phyloP scores from a whole-genome alignment of 1,140 invertebrate species.

The Aradophagus sp. region DNA sequence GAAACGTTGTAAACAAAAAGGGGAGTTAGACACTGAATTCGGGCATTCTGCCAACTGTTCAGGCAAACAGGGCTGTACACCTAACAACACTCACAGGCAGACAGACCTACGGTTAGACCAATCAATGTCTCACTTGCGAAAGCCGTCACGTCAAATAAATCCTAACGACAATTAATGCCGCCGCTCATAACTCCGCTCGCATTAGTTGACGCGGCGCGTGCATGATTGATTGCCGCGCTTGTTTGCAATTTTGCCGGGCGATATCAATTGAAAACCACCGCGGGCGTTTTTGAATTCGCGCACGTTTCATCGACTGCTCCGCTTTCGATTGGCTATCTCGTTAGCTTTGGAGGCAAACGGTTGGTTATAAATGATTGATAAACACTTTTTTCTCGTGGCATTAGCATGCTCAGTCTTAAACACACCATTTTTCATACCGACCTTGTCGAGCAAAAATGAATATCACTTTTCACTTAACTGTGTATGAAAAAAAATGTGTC shows the following conservation, averaged over 20 bases:
- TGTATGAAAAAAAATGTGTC: too few relatives aligned
- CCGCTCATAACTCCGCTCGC: conserved; percentile 28
- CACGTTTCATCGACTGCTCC: too few relatives aligned
- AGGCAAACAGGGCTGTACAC: conserved; percentile 71
- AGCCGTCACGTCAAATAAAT: conserved; percentile 65
- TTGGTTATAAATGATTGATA: too few relatives aligned
- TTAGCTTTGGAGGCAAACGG: too few relatives aligned
- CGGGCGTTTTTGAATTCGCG: too few relatives aligned
- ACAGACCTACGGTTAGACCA: conserved; percentile 72
- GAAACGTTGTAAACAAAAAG: conserved; percentile 35
- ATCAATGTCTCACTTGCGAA: conserved; percentile 68
- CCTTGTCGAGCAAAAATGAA: too few relatives aligned
- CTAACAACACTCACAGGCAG: conserved; percentile 72
- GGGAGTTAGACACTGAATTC: conserved; percentile 65
- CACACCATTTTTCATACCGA: too few relatives aligned
- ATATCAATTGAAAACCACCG: too few relatives aligned
- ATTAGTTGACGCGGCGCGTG: conserved; percentile 28
- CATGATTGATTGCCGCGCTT: conserved; percentile 18
- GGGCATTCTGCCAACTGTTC: conserved; percentile 69
- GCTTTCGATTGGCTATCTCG: too few relatives aligned
- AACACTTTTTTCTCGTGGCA: too few relatives aligned
- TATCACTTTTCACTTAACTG: too few relatives aligned
- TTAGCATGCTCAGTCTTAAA: too few relatives aligned
- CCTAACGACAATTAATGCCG: conserved; percentile 35
- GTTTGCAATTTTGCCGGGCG: conserved; percentile 3